phyloP scores from a whole-genome alignment of 2,888 invertebrate genomes.

The Euproctis similis region DNA sequence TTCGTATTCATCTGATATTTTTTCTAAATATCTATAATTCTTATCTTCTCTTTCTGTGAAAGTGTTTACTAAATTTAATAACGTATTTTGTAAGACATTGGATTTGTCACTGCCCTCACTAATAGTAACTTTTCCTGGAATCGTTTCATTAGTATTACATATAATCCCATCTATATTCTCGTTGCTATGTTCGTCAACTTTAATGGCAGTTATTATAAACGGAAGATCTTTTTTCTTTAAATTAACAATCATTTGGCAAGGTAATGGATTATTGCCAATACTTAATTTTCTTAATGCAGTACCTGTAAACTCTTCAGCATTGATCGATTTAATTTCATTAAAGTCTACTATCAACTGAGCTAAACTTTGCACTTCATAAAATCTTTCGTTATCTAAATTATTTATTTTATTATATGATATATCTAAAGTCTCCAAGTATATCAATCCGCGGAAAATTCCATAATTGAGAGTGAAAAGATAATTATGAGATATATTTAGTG shows the following conservation, averaged over 20 bases:
- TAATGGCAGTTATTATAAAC: constrained; percentile 34
- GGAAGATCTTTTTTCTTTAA: constrained; percentile 20
- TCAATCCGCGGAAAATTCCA: constrained; percentile 44
- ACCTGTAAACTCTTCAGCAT: constrained; percentile 34
- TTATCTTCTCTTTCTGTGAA: constrained; percentile 1
- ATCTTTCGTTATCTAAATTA: constrained; percentile 41
- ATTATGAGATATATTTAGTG: constrained; percentile 51
- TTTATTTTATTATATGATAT: constrained; percentile 44
- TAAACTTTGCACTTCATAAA: constrained; percentile 38
- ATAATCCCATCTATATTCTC: constrained; percentile 33
- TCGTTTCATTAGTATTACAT: constrained; percentile 21
- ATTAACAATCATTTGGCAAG: constrained; percentile 39
- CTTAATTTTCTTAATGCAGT: constrained; percentile 37
- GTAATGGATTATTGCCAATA: constrained; percentile 52
- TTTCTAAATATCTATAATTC: constrained; percentile 13
- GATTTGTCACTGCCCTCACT: too few relatives aligned
- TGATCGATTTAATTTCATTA: constrained; percentile 39
- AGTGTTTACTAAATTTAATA: constrained; percentile 14
- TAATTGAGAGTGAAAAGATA: constrained; percentile 32
- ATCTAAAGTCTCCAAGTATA: constrained; percentile 36
- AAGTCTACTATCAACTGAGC: constrained; percentile 40
- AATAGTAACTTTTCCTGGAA: constrained; percentile 1
- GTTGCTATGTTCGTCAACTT: constrained; percentile 20
- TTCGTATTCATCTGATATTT: constrained; percentile 14
- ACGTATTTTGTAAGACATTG: constrained; percentile 21